A percentile compares a stretch with the other conserved stretches of the same genome.
Evolutionary conservation across 2,888 invertebrate species (phyloP).

Genomic region (Heliconius ethilla): DNA sequence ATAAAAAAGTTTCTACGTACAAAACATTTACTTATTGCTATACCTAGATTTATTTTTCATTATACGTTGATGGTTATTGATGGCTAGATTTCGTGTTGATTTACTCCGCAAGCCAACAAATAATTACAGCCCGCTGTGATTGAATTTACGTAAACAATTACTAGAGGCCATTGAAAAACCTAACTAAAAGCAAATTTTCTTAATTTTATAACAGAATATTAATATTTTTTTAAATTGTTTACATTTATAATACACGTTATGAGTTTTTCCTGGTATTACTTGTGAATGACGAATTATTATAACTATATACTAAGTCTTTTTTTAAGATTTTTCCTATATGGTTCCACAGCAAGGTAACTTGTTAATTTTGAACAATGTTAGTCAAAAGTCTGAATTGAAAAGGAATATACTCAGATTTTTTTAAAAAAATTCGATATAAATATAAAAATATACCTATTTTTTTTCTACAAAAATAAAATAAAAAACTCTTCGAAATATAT

Average conservation of each 20-base stretch:
- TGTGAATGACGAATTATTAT: too few species aligned
- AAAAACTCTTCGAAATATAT: neutral
- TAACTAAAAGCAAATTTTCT: neutral
- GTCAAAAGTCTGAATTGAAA: too few species aligned
- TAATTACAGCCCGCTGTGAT: constrained; percentile 37
- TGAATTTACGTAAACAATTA: constrained; percentile 40
- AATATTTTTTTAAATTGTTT: too few species aligned
- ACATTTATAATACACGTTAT: too few species aligned
- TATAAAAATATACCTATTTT: too few species aligned
- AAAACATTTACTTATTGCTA: constrained; percentile 30
- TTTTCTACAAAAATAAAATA: neutral
- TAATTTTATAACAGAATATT: neutral
- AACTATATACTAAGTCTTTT: too few species aligned
- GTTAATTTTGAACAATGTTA: too few species aligned
- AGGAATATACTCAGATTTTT: too few species aligned
- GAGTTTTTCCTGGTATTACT: too few species aligned
- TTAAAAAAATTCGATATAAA: too few species aligned
- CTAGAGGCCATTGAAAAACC: constrained; percentile 19
- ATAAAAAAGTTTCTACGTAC: constrained; percentile 13
- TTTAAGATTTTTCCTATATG: too few species aligned
- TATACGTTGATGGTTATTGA: constrained; percentile 46
- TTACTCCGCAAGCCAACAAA: constrained; percentile 42
- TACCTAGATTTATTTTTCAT: constrained; percentile 48
- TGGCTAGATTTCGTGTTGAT: constrained; percentile 48
- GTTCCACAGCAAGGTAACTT: too few species aligned